Percentiles rank a stretch among this genome's conserved stretches.
Evolutionary conservation across 2,797 vertebrate genomes (phyloP).

Genomic region (Gymnoscopelus braueri): DNA sequence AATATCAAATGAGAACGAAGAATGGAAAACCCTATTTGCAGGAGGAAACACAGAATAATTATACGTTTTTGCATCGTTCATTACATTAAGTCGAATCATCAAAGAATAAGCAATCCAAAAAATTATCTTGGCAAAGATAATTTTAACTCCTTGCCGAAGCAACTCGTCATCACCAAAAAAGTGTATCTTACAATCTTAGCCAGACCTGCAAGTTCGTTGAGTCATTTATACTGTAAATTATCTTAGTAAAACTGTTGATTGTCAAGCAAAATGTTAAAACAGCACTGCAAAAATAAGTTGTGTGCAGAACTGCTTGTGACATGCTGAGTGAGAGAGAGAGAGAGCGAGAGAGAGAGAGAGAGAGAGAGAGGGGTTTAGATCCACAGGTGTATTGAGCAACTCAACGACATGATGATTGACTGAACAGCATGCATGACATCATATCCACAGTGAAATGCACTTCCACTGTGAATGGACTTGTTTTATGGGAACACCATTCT

Average conservation of each 20-base stretch:
- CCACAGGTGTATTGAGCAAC: background rate
- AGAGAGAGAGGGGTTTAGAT: background rate
- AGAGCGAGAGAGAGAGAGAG: background rate
- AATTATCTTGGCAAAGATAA: background rate
- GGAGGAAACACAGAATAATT: too few relatives aligned
- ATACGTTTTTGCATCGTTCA: too few relatives aligned
- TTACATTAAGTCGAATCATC: background rate
- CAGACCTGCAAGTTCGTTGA: background rate
- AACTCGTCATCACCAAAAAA: slow-evolving; percentile 11
- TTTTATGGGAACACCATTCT: slow-evolving; percentile 63
- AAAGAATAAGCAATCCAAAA: background rate
- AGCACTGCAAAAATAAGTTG: slow-evolving; percentile 48
- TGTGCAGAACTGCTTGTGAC: slow-evolving; percentile 15
- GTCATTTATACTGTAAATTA: slow-evolving; percentile 3
- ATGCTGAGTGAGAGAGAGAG: slow-evolving; percentile 38
- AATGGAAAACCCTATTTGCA: slow-evolving; percentile 6
- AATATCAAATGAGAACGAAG: slow-evolving; percentile 19
- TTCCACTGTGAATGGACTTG: slow-evolving; percentile 40
- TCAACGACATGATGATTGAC: slow-evolving; percentile 40
- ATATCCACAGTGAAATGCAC: too few relatives aligned
- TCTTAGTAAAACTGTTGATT: slow-evolving; percentile 26
- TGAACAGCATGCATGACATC: slow-evolving; percentile 74
- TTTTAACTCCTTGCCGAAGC: background rate
- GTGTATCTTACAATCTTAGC: background rate
- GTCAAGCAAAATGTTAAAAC: slow-evolving; percentile 52